Conservation (phyloP, 2,113 vertebrate genomes). For the Desmodus rotundus region DNA sequence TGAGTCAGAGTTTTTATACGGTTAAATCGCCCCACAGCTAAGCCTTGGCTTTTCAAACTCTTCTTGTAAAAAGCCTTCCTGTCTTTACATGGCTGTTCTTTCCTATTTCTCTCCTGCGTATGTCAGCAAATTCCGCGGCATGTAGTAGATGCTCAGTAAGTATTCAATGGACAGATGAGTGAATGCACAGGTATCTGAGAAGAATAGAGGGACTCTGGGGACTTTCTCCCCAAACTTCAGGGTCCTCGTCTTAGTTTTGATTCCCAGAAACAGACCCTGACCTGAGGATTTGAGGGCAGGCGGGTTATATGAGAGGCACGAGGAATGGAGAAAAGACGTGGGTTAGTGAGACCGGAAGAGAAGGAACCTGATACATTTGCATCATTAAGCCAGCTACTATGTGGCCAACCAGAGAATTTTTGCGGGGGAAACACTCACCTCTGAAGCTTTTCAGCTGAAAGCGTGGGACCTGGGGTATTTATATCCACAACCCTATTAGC, state of each 20-base stretch:
- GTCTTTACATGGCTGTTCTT: background rate
- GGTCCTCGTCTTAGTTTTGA: background rate
- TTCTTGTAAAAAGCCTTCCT: background rate
- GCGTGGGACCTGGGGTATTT: background rate
- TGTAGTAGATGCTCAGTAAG: background rate
- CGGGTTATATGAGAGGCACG: background rate
- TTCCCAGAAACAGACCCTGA: background rate
- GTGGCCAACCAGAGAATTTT: background rate
- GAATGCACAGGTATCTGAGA: background rate
- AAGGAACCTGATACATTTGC: no score
- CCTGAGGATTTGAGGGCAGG: background rate
- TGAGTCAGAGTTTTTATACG: background rate
- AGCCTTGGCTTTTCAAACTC: background rate
- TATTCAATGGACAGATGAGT: background rate
- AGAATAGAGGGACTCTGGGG: background rate
- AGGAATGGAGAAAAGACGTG: background rate
- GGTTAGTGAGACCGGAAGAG: background rate
- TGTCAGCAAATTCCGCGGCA: background rate
- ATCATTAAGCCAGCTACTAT: background rate
- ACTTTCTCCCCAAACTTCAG: background rate
- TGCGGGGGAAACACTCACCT: no score
- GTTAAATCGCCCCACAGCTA: background rate
- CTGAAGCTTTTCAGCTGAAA: background rate
- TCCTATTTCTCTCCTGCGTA: fast-evolving
- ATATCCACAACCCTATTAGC: no score